phyloP scores from a whole-genome alignment of 2,888 invertebrate genomes.

The Volucella zonaria region DNA sequence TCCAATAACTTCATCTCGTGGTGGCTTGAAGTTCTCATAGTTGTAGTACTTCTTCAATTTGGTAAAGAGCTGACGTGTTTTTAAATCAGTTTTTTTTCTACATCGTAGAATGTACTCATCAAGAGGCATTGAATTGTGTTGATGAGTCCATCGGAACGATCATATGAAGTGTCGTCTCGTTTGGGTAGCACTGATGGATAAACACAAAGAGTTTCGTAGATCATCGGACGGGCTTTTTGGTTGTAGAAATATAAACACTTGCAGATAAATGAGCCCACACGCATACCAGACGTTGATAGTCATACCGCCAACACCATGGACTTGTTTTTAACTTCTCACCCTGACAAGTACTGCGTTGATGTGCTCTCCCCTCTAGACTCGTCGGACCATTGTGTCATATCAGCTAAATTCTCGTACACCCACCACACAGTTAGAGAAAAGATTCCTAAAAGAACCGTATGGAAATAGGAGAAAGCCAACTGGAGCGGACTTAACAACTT shows the following conservation, averaged over 20 bases:
- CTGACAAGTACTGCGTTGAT: too few species aligned
- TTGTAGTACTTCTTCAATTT: slow-evolving; percentile 79
- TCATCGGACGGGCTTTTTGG: slow-evolving; percentile 76
- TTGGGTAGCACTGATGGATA: slow-evolving; percentile 80
- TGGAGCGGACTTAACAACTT: too few species aligned
- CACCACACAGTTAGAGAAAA: too few species aligned
- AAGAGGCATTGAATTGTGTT: slow-evolving; percentile 79
- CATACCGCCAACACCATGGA: too few species aligned
- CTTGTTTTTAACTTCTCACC: too few species aligned
- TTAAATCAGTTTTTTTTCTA: slow-evolving; percentile 75
- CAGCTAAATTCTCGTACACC: too few species aligned
- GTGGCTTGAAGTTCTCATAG: slow-evolving; percentile 78
- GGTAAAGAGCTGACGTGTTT: slow-evolving; percentile 77
- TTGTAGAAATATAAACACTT: slow-evolving; percentile 80
- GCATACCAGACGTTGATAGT: too few species aligned
- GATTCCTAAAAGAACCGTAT: too few species aligned
- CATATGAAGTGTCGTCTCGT: slow-evolving; percentile 77
- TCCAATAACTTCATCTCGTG: slow-evolving; percentile 76
- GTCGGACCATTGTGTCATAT: too few species aligned
- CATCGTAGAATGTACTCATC: slow-evolving; percentile 78
- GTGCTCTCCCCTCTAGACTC: too few species aligned
- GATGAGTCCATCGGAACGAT: slow-evolving; percentile 79
- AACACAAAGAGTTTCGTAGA: slow-evolving; percentile 78
- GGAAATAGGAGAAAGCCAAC: too few species aligned
- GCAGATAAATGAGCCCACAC: too few species aligned